A percentile compares a stretch with the other conserved stretches of the same genome.
phyloP scores from a whole-genome alignment of 2,888 invertebrate genomes.

The Uloborus plumipes region DNA sequence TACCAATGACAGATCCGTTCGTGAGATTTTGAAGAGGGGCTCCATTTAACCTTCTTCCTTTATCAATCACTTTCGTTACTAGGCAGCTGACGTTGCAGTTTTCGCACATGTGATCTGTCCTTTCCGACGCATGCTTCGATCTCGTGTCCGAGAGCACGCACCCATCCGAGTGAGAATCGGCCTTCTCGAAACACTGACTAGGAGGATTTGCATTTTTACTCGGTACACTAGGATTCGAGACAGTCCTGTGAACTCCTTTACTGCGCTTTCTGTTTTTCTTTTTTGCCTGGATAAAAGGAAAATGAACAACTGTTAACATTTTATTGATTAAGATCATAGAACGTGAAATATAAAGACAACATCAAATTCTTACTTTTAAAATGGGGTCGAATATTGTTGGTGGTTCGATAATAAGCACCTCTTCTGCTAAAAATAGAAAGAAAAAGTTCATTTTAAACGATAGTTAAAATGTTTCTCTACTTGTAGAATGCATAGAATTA shows the following conservation, averaged over 20 bases:
- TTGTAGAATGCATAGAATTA: too few species aligned
- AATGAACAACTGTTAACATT: too few species aligned
- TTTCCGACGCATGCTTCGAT: constrained; percentile 21
- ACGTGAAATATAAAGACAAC: not conserved
- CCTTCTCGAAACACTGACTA: constrained; percentile 16
- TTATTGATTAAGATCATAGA: not conserved
- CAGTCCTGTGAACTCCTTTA: constrained; percentile 37
- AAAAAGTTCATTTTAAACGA: too few species aligned
- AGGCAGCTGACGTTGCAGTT: constrained; percentile 47
- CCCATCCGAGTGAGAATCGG: constrained; percentile 35
- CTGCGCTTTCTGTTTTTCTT: constrained; percentile 52
- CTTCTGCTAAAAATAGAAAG: not conserved
- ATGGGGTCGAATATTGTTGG: constrained; percentile 47
- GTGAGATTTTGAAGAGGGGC: constrained; percentile 51
- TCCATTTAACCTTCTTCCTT: constrained; percentile 9
- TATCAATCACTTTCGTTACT: constrained; percentile 1
- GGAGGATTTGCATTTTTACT: constrained; percentile 24
- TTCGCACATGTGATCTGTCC: constrained; percentile 33
- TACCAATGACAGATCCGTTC: constrained; percentile 33
- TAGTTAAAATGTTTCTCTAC: too few species aligned
- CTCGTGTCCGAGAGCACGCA: constrained; percentile 7
- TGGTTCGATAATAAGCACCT: constrained; percentile 43
- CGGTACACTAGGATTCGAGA: constrained; percentile 32
- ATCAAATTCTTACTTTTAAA: constrained; percentile 35
- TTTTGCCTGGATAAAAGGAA: constrained; percentile 34